Percentiles rank a stretch among this genome's conserved stretches.
These are phyloP conservation scores for Trilocha varians DNA, from an alignment of 2,888 invertebrate species.

Conservation along the genomic window DNA sequence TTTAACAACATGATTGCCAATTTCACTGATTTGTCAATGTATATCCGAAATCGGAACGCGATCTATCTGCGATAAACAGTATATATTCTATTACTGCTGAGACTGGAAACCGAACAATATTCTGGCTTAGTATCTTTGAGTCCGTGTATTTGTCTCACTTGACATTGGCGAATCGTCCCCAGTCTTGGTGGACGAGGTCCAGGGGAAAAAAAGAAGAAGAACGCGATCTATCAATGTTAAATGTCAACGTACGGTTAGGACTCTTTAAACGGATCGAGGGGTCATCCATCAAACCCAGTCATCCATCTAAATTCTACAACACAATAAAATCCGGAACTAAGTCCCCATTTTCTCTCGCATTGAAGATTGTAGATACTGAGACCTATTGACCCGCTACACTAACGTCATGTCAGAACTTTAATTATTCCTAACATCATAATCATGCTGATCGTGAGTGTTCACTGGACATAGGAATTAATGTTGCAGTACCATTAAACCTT, in stretches of 20 bases:
- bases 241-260: neutral
- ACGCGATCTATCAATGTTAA: neutral
- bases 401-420: constrained; percentile 63
- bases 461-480: constrained; percentile 38
- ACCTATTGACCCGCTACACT: constrained; percentile 42
- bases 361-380: neutral
- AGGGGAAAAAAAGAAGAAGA: too few species aligned
- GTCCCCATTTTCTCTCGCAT: neutral
- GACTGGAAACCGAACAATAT: too few species aligned
- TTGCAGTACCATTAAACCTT: constrained; percentile 22
- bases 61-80: too few species aligned
- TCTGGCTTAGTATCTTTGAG: too few species aligned
- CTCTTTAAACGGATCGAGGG: neutral
- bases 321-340: constrained; percentile 1
- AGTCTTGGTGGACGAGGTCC: too few species aligned
- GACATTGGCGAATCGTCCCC: too few species aligned
- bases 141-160: too few species aligned
- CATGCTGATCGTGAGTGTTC: constrained; percentile 60
- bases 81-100: too few species aligned
- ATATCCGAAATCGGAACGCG: too few species aligned
- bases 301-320: constrained; percentile 3
- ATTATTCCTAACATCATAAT: constrained; percentile 69
- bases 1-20: too few species aligned
- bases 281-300: constrained; percentile 7
- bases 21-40: too few species aligned